These are phyloP conservation scores for Charina bottae DNA, from an alignment of 2,113 vertebrate species.

Conservation along the genomic window DNA sequence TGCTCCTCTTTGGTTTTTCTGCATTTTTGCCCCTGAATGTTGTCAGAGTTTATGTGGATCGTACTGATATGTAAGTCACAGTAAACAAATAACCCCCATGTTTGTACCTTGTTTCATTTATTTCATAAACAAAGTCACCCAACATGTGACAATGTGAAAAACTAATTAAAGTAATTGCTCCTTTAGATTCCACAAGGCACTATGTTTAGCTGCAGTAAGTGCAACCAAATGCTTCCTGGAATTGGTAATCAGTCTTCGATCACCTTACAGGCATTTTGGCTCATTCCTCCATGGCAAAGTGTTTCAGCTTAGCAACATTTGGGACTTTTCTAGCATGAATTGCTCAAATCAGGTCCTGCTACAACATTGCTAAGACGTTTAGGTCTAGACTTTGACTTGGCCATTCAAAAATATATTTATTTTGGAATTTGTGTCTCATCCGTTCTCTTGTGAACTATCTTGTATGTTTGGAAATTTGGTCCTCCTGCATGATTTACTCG, in stretches of 20 bases:
- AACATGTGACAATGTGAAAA: neutral
- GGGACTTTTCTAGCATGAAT: neutral
- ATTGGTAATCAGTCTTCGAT: neutral
- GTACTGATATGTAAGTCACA: neutral
- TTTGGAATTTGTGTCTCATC: neutral
- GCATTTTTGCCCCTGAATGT: neutral
- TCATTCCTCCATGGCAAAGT: neutral
- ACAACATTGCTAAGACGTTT: neutral
- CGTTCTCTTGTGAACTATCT: too few relatives aligned
- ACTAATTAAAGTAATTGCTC: constrained; percentile 1
- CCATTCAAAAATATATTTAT: neutral
- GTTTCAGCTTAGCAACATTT: neutral
- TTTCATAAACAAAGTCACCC: neutral
- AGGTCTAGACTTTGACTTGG: neutral
- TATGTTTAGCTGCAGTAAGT: neutral
- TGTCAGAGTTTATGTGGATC: neutral
- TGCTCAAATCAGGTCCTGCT: neutral
- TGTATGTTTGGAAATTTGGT: neutral
- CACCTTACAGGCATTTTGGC: neutral
- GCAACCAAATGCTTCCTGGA: neutral
- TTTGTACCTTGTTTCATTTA: neutral
- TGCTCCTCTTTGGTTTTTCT: neutral
- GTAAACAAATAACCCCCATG: neutral
- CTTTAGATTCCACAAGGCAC: neutral
- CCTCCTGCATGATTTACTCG: neutral